Evolutionary conservation across 1,140 invertebrate genomes (phyloP), one percentile per base, ranked within the genome.

Genomic region (fruit fly (Drosophila melanogaster)): DNA sequence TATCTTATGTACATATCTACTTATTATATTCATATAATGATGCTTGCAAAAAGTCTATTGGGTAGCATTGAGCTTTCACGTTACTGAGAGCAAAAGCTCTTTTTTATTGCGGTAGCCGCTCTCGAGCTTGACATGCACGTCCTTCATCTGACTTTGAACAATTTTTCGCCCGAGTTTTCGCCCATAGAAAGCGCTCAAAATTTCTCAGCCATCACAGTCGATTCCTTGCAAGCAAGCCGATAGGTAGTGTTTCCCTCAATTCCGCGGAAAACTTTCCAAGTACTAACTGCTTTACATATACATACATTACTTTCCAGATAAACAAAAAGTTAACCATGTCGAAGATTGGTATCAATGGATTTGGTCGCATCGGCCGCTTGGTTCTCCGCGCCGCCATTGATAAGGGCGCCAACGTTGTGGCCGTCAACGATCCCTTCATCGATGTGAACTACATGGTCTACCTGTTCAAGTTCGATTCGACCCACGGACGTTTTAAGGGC

Each of bases 401-500:
- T 57, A 96, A 96, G 91, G 96, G 96, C 79, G 95, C 95, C 26
- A 90, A 95, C 92, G 97, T 99, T 69, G 97, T 98, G 35, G 98
- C 98, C 46, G 81, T 84, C 86, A 99, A 99, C 93, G 98, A 99
- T 93, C 98, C 98, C 4, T 99, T 98, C 94, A 98, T 99, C 91
- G 95, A 95, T 79, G 92, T 98, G 30, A 96, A 98, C 77, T 99
- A 99, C 94, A 99, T 99, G 98, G 98, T 98, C 4, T 99, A 99
- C 94, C 95, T 99, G 93, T 98, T 99, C 94, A 98, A 98, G 92
- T 99, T 99, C 93, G 99, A 99, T 92, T 99, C 98, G 12, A 99
- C 98, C 51, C 99, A 99, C 90, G 98, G 98, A 17, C 94, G 94
- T 75, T 94, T 94, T 92, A 97, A 98, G 92, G 98, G 98, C 53